Base-by-base conservation (phyloP, 1,140 invertebrate genomes). In the Maconellicoccus hirsutus region DNA sequence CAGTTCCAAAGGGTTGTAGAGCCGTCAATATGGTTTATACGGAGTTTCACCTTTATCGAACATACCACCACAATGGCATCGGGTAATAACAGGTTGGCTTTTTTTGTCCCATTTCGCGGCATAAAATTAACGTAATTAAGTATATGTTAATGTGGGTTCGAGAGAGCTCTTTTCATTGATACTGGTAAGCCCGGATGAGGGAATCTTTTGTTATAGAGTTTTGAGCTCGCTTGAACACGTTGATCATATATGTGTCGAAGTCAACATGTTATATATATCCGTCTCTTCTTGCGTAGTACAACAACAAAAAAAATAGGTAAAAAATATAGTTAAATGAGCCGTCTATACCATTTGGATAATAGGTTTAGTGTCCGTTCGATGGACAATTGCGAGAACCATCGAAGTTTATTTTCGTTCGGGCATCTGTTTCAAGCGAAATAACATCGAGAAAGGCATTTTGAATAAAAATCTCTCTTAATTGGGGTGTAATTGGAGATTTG, bases 401-500 rank as follows among this genome's bases (percentile, higher is more conserved):
- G 29, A 33, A n/a, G n/a, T n/a, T n/a, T n/a, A n/a, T n/a, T 33
- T 33, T 33, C 29, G 12, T 33, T 33, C 29, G 29, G 29, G 29
- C 29, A 33, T 33, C 29, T 33, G 29, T 33, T 33, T 33, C 12
- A 33, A 33, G 29, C 29, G 29, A 33, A 33, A 33, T 33, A 33
- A 33, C 29, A 33, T 33, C 29, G 29, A 6, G 29, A 33, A 25
- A 66, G 25, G 22, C 21, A 23, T 19, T 59, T 59, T 66, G 61
- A 66, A 66, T 66, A 25, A 66, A 66, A 66, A 66, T 66, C 10
- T 66, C 61, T 12, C 25, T 66, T 66, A 66, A 66, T 66, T 66
- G 61, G 61, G 61, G 61, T 66, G 61, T 66, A 66, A 66, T 66
- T 66, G 61, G 61, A 66, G 61, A 66, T 66, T 66, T 66, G 61